Evolutionary conservation across 2,888 invertebrate species (phyloP).

Genomic region (Graphium colonna): DNA sequence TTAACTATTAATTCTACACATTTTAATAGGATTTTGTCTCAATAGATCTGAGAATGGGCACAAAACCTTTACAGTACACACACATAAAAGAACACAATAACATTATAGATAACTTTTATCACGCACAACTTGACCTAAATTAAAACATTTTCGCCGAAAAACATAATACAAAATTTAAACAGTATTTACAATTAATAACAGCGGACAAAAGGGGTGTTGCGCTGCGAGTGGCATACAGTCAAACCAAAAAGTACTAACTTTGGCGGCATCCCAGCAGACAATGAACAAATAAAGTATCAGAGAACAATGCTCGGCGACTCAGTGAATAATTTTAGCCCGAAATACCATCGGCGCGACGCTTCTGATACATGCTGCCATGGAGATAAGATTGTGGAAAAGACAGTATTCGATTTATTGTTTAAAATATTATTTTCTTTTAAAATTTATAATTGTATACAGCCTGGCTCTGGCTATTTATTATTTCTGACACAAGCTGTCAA

Average conservation of each 20-base stretch:
- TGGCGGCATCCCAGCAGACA: constrained; percentile 34
- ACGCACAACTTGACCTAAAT: no score
- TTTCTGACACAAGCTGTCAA: no score
- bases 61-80: no score
- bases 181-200: background rate
- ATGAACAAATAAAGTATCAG: constrained; percentile 72
- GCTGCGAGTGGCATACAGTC: constrained; percentile 23
- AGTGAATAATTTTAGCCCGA: constrained; percentile 75
- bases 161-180: background rate
- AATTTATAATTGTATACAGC: no score
- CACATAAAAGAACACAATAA: no score
- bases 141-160: no score
- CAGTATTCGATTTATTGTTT: no score
- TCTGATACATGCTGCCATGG: constrained; percentile 38
- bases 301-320: constrained; percentile 72
- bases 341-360: constrained; percentile 54
- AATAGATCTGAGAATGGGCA: no score
- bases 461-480: no score
- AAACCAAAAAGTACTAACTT: constrained; percentile 29
- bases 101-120: no score
- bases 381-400: constrained; percentile 38
- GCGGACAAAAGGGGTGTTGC: constrained; percentile 18
- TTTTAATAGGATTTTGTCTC: no score
- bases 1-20: no score
- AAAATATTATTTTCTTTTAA: constrained; percentile 9